Evolutionary conservation across 2,113 vertebrate species (phyloP).

Genomic region (Oryctolagus cuniculus): DNA sequence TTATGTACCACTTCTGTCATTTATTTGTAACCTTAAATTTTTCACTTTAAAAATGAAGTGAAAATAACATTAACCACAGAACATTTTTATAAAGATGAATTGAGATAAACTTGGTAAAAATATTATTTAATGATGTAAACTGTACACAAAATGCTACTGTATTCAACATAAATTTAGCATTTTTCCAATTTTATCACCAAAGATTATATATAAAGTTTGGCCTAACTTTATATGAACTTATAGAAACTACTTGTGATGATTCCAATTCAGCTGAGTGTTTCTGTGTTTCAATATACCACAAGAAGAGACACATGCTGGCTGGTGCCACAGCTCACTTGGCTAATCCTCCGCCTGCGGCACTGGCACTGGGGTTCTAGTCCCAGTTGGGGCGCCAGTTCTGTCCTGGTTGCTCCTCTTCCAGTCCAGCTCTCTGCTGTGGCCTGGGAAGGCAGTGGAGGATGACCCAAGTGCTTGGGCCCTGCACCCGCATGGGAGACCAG

Average conservation of each 20-base stretch:
- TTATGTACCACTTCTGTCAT: not conserved
- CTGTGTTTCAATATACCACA: not conserved
- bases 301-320: not conserved
- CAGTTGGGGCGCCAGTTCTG: too few species aligned
- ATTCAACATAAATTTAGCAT: not conserved
- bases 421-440: too few species aligned
- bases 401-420: too few species aligned
- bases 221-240: not conserved
- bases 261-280: not conserved
- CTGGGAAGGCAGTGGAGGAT: too few species aligned
- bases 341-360: too few species aligned
- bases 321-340: too few species aligned
- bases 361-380: too few species aligned
- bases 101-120: conserved; percentile 37
- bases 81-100: not conserved
- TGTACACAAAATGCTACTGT: not conserved
- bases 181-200: conserved; percentile 49
- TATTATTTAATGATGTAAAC: not conserved
- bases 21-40: conserved; percentile 38
- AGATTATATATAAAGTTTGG: not conserved
- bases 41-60: not conserved
- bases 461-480: too few species aligned
- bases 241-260: not conserved
- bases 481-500: too few species aligned
- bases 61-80: conserved; percentile 21